Conservation (phyloP, 1,140 invertebrate species). For the Danaus plexippus region DNA sequence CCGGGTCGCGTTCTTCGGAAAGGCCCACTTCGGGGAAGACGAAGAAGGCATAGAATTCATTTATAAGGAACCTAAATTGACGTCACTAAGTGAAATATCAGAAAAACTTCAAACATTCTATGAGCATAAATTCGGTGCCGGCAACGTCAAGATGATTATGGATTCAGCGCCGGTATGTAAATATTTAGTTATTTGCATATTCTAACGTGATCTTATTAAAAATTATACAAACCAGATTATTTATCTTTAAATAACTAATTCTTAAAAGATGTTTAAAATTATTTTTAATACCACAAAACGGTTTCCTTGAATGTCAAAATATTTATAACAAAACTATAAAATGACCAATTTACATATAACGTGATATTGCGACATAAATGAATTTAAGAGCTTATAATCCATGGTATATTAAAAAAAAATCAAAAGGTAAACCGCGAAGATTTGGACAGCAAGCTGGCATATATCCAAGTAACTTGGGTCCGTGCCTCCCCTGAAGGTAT, state of each 20-base stretch:
- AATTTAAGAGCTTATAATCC: no score
- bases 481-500: slow-evolving; percentile 72
- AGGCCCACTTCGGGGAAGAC: slow-evolving; percentile 89
- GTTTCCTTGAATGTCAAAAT: no score
- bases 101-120: slow-evolving; percentile 85
- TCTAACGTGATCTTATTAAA: no score
- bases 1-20: slow-evolving; percentile 64
- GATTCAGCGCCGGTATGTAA: slow-evolving; percentile 86
- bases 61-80: slow-evolving; percentile 96
- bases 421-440: slow-evolving; percentile 81
- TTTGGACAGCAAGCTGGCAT: slow-evolving; percentile 86
- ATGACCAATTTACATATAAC: no score
- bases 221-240: slow-evolving; percentile 14
- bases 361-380: no score
- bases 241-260: not conserved
- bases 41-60: slow-evolving; percentile 93
- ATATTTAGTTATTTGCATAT: not conserved
- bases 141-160: slow-evolving; percentile 92
- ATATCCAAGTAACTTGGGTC: slow-evolving; percentile 89
- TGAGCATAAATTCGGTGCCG: slow-evolving; percentile 88
- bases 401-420: not conserved
- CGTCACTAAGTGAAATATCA: slow-evolving; percentile 93
- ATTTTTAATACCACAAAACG: no score
- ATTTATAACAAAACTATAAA: no score
- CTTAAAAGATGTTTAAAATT: no score